Percentiles rank a stretch among this genome's conserved stretches.
phyloP scores from a whole-genome alignment of 2,797 vertebrate species.

The Bryconaethiops microstoma region DNA sequence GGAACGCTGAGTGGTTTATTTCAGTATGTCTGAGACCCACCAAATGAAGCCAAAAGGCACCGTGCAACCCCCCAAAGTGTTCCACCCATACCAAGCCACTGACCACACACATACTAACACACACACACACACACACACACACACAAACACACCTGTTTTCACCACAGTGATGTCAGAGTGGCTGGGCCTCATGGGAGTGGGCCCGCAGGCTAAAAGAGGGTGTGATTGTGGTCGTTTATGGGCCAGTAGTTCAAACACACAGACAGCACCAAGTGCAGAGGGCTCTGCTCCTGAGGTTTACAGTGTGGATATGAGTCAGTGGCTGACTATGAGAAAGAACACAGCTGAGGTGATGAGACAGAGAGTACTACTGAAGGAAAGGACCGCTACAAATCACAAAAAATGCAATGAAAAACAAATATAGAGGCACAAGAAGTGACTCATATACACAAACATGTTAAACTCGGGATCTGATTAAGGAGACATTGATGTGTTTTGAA shows the following conservation, averaged over 20 bases:
- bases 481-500: not conserved
- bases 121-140: conserved; percentile 31
- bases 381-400: not conserved
- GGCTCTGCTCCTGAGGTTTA: conserved; percentile 52
- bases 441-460: not conserved
- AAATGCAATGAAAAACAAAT: not conserved
- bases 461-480: not conserved
- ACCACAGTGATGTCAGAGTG: conserved; percentile 70
- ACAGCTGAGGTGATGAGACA: conserved; percentile 64
- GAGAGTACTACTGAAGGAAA: conserved; percentile 59
- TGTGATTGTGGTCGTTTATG: conserved; percentile 64
- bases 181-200: conserved; percentile 49
- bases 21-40: conserved; percentile 18
- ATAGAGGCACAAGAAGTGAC: conserved; percentile 16
- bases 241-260: conserved; percentile 60
- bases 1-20: no score
- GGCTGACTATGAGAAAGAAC: conserved; percentile 50
- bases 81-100: conserved; percentile 56
- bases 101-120: conserved; percentile 28
- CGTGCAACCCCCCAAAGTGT: conserved; percentile 11
- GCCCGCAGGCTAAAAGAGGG: conserved; percentile 39
- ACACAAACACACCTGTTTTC: conserved; percentile 49
- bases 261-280: conserved; percentile 30
- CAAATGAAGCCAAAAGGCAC: conserved; percentile 4
- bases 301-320: conserved; percentile 61